A percentile compares a stretch with the other conserved stretches of the same genome.
These are phyloP conservation scores for Cliona cf. orientalis DNA, from an alignment of 37 sponge, comb jelly and placozoan species.

Conservation along the genomic window DNA sequence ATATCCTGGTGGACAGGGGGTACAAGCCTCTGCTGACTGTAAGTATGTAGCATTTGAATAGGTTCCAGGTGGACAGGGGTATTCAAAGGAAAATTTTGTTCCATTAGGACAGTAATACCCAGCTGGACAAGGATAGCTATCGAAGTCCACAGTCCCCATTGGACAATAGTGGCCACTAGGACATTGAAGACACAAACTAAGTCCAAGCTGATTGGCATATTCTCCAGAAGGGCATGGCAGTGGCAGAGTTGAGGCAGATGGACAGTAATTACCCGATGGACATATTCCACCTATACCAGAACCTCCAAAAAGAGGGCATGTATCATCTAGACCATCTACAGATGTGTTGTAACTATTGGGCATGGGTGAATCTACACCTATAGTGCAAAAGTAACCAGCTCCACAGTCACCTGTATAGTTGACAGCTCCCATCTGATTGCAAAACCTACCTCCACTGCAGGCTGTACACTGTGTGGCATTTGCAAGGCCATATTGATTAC, in stretches of 20 bases:
- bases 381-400: constrained; percentile 2
- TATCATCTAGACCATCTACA: not conserved
- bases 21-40: not conserved
- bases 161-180: not conserved
- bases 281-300: constrained; percentile 16
- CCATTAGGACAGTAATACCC: not conserved
- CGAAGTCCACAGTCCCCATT: not conserved
- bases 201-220: not conserved
- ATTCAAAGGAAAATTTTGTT: not conserved
- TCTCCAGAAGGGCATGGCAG: not conserved
- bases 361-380: not conserved
- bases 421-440: not conserved
- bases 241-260: not conserved
- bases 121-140: not conserved
- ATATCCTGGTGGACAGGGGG: not conserved
- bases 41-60: not conserved
- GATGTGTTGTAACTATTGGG: not conserved
- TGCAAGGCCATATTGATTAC: too few relatives aligned
- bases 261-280: constrained; percentile 2
- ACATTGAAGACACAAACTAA: not conserved
- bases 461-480: not conserved
- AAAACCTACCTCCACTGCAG: constrained; percentile 4
- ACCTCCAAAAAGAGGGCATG: not conserved
- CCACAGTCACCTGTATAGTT: constrained; percentile 1
- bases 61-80: not conserved